Conservation (phyloP, 30 jellyfish, hydroid and myxozoan species). For the Hydractinia symbiolongicarpus region DNA sequence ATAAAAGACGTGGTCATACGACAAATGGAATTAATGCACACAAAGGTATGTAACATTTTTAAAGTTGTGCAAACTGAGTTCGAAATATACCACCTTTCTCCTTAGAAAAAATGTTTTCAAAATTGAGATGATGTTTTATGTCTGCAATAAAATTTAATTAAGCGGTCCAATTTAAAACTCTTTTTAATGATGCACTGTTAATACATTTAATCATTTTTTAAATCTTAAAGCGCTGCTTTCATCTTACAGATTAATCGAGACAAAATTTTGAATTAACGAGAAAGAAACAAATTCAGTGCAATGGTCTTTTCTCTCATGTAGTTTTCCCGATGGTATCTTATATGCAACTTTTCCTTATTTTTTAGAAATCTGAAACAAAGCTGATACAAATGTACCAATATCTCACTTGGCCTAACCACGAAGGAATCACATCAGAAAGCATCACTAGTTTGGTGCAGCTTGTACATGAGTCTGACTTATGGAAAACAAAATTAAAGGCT, state of each 20-base stretch:
- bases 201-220: too few relatives aligned
- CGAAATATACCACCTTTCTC: too few relatives aligned
- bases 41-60: conserved; percentile 11
- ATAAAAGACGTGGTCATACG: conserved; percentile 32
- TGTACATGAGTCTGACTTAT: conserved; percentile 24
- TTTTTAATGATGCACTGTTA: too few relatives aligned
- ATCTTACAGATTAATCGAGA: too few relatives aligned
- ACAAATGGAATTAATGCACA: conserved; percentile 13
- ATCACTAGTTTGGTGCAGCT: conserved; percentile 21
- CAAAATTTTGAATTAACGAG: too few relatives aligned
- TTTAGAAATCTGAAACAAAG: conserved; percentile 32
- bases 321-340: not conserved
- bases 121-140: not conserved
- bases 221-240: too few relatives aligned
- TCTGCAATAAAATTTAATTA: too few relatives aligned
- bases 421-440: conserved; percentile 24
- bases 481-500: conserved; percentile 33
- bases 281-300: too few relatives aligned
- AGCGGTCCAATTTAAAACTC: too few relatives aligned
- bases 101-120: too few relatives aligned
- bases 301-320: too few relatives aligned
- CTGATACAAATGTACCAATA: conserved; percentile 54
- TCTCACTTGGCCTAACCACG: conserved; percentile 53
- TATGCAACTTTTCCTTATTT: not conserved
- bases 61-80: too few relatives aligned